Conservation (phyloP, 2,797 vertebrate genomes). For the Hyperoplus immaculatus region DNA sequence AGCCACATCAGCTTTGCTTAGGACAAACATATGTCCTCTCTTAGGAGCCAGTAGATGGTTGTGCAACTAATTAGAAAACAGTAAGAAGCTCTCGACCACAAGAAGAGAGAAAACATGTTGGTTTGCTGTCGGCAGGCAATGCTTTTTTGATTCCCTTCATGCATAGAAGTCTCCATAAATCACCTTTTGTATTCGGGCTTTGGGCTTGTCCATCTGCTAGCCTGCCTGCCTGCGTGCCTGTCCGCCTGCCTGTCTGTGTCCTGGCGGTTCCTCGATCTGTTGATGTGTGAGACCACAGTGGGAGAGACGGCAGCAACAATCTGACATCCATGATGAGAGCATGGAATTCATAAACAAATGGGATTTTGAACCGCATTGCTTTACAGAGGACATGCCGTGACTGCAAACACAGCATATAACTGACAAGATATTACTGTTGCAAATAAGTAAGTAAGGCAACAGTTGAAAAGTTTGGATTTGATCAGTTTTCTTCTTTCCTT, state of each 20-base stretch:
- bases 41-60: constrained; percentile 49
- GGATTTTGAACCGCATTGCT: constrained; percentile 27
- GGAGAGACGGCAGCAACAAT: constrained; percentile 38
- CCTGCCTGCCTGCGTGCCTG: constrained; percentile 11
- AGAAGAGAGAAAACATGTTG: constrained; percentile 53
- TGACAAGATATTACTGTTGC: background rate
- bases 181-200: constrained; percentile 18
- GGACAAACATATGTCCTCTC: constrained; percentile 67
- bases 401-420: background rate
- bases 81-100: constrained; percentile 59
- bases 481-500: no score
- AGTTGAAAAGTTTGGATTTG: no score
- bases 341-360: constrained; percentile 42
- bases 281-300: constrained; percentile 59
- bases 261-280: background rate
- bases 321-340: constrained; percentile 38
- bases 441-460: background rate
- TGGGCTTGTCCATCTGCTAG: constrained; percentile 3
- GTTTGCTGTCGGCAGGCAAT: constrained; percentile 50
- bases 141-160: constrained; percentile 41
- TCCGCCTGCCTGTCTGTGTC: constrained; percentile 13
- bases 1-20: constrained; percentile 63
- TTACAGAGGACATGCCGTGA: constrained; percentile 13
- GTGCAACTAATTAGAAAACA: constrained; percentile 73
- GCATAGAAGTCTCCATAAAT: constrained; percentile 48